These are phyloP conservation scores for Meliscaeva auricollis DNA, from an alignment of 2,888 invertebrate genomes.

Conservation along the genomic window DNA sequence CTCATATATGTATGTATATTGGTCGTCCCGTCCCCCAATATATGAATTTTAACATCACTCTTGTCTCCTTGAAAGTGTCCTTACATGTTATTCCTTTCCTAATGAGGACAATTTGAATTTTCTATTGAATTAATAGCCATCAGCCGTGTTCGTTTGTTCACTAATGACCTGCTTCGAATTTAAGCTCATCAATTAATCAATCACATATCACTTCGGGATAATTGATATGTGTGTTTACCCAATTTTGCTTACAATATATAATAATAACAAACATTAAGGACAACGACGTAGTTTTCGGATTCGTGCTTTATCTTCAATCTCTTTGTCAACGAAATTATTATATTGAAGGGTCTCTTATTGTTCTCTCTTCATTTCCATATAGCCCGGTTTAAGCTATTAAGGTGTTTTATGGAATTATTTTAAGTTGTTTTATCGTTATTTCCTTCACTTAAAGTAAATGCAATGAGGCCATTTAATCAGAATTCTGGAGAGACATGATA, in stretches of 20 bases:
- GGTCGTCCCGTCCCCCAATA: neutral
- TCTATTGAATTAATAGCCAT: conserved; percentile 45
- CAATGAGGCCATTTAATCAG: neutral
- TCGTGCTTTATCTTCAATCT: neutral
- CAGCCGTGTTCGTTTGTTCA: conserved; percentile 1
- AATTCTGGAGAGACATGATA: neutral
- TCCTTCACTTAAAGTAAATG: neutral
- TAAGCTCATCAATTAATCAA: conserved; percentile 63
- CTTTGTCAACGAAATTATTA: neutral
- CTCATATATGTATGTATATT: no score
- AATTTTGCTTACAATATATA: conserved; percentile 6
- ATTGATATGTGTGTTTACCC: conserved; percentile 49
- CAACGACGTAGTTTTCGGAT: neutral
- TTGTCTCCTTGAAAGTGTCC: neutral
- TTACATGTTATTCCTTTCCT: conserved; percentile 9
- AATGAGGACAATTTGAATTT: conserved; percentile 38
- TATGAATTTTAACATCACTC: conserved; percentile 1
- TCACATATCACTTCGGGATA: conserved; percentile 56
- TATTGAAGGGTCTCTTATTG: neutral
- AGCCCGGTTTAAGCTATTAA: neutral
- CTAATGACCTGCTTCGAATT: conserved; percentile 7
- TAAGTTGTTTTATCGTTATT: neutral
- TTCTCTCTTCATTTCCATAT: neutral
- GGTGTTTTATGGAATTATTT: neutral
- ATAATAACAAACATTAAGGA: neutral